Base-by-base conservation (phyloP, 2,888 invertebrate genomes). In the Stenurella melanura region DNA sequence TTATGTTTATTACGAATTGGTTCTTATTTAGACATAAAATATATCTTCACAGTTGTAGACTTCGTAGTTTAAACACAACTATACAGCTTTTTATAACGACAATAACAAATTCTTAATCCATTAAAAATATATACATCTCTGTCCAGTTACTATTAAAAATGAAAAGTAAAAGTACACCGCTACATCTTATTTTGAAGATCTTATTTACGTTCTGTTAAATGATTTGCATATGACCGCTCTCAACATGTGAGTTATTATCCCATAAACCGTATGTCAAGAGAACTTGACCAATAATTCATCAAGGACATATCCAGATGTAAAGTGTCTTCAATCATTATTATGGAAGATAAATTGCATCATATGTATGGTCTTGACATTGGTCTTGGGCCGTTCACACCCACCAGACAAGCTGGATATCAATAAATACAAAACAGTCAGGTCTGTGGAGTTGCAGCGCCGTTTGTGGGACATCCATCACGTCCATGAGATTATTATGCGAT, bases 281-380 rank as follows among this genome's bases (percentile, higher is more conserved):
- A 66, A 75, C 73, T 42, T 61, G 75, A 75, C 69, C 78, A 78
- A 75, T 73, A 75, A 73, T 73, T 69, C 68, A 78, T 73, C 77
- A 75, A 69, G 74, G 73, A 67, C 75, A 73, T 75, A 42, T 76
- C 38, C 75, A 60, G 70, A 73, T 70, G 73, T 73, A 66, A 12
- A 60, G 66, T 56, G 58, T 64, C 69, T 60, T 71, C 68, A 74
- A 63, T 66, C 74, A 66, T 71, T 75, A 67, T 67, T 75, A 64
- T 70, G 30, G 68, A 61, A 73, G 74, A 79, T 77, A 77, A 71
- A 79, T 77, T 73, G 71, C 77, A 67, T 70, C 75, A 81, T 69
- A 78, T 74, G 63, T 69, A 73, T 72, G 76, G 63, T 78, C 80
- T 78, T 81, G 78, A 80, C 80, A 80, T 74, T 78, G 78, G 76